Base-by-base conservation (phyloP, 2,888 invertebrate genomes). In the Asteroscopus sphinx region DNA sequence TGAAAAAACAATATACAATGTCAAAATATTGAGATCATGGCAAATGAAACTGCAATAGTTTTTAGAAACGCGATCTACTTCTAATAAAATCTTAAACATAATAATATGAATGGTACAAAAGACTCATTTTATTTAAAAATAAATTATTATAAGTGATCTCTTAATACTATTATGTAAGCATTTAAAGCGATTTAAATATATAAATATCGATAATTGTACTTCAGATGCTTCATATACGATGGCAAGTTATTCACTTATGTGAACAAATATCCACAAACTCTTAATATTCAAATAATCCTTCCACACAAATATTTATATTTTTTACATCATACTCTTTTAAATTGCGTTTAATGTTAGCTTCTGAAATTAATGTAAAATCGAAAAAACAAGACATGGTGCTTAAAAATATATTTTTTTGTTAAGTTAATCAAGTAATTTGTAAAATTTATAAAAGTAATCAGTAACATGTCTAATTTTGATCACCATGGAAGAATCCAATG, bases 181-280 rank as follows among this genome's bases (percentile, higher is more conserved):
- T 63, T 57, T 54, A 67, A 67, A 55, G 41, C 53, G 58, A 68
- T 47, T 69, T 55, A 65, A 58, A 70, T 61, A 58, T 33, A 62
- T 59, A 55, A 72, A 71, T 68, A 73, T 40, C 4, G 12, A 69
- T 72, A 81, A 49, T 86, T 89, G 87, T 89, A 88, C 88, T 88
- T 81, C 77, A 86, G 87, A 88, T 89, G 88, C 88, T 82, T 65
- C 62, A 26, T 64, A 49, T 33, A 71, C 63, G 77, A 79, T 80
- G 79, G 76, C 79, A 82, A 79, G 48, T 78, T 78, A 75, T 61
- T 67, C 73, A 77, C 73, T 28, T 51, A 33, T 48, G 58, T 66
- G 56, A 71, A 73, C 52, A 76, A 77, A 79, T 77, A 76, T 80
- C 73, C 70, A 74, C 69, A 67, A 60, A 61, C 51, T 64, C 59